Conservation (phyloP, 2,888 invertebrate genomes). For the Zaprionus obscuricornis region DNA sequence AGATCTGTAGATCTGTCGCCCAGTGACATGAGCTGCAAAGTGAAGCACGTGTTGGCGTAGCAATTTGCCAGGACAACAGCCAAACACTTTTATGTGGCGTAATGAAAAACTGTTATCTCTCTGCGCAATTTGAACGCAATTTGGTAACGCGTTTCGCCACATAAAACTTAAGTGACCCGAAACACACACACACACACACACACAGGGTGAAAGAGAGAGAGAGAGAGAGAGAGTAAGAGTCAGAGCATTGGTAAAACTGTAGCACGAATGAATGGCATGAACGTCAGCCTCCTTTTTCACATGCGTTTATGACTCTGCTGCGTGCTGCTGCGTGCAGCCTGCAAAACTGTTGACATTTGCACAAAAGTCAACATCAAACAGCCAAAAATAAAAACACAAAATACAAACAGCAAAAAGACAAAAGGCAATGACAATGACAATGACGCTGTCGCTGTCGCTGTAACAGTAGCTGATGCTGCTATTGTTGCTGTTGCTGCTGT, state of each 20-base stretch:
- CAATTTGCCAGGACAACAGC: conserved; percentile 60
- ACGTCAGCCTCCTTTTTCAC: neutral
- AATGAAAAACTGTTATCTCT: conserved; percentile 77
- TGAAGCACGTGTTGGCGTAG: conserved; percentile 78
- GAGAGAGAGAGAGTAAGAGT: too few species aligned
- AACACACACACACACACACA: conserved; percentile 42
- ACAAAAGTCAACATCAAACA: conserved; percentile 47
- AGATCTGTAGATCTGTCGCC: conserved; percentile 14
- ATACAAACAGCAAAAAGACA: conserved; percentile 19
- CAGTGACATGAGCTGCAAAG: conserved; percentile 70
- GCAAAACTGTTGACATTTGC: conserved; percentile 72
- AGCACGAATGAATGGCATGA: neutral
- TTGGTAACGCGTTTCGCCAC: conserved; percentile 80
- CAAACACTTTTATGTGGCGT: conserved; percentile 77
- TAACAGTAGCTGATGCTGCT: too few species aligned
- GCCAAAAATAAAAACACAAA: conserved; percentile 39
- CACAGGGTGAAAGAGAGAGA: neutral
- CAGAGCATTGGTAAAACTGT: conserved; percentile 7
- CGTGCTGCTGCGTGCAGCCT: conserved; percentile 67
- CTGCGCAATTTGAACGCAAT: conserved; percentile 78
- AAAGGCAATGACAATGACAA: conserved; percentile 35
- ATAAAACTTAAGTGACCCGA: conserved; percentile 79
- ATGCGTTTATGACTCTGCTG: conserved; percentile 52
- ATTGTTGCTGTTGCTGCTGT: neutral
- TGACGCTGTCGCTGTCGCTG: conserved; percentile 7